These are phyloP conservation scores for Batillaria attramentaria DNA, from an alignment of 1,140 invertebrate genomes.

Conservation along the genomic window DNA sequence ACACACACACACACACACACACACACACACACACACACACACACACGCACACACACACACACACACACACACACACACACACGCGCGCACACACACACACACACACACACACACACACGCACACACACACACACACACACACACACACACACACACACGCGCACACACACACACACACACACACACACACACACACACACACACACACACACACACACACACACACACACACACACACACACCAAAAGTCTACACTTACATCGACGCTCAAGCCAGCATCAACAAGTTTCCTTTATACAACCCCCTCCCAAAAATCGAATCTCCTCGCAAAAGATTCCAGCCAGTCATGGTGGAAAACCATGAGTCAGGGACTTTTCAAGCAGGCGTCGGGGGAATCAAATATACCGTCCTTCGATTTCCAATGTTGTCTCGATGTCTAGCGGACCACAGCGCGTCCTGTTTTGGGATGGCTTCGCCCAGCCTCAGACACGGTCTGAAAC, in stretches of 20 bases:
- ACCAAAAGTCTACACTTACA: conserved; percentile 3
- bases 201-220: conserved; percentile 20
- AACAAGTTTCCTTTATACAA: background rate
- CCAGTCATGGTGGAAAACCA: background rate
- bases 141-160: conserved; percentile 1
- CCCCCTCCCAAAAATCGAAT: background rate
- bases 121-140: background rate
- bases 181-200: conserved; percentile 18
- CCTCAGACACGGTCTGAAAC: no score
- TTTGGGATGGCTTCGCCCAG: no score
- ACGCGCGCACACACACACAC: background rate
- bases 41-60: conserved; percentile 21
- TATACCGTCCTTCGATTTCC: background rate
- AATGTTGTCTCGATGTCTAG: no score
- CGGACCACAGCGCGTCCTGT: no score
- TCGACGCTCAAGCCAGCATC: background rate
- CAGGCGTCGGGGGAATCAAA: background rate
- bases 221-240: conserved; percentile 17
- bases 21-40: conserved; percentile 21
- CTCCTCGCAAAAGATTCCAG: background rate
- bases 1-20: conserved; percentile 15
- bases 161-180: conserved; percentile 1
- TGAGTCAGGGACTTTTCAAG: background rate
- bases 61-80: conserved; percentile 16
- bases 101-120: conserved; percentile 7